Conservation (phyloP, 2,797 vertebrate genomes). For the Poliocrania exsul region DNA sequence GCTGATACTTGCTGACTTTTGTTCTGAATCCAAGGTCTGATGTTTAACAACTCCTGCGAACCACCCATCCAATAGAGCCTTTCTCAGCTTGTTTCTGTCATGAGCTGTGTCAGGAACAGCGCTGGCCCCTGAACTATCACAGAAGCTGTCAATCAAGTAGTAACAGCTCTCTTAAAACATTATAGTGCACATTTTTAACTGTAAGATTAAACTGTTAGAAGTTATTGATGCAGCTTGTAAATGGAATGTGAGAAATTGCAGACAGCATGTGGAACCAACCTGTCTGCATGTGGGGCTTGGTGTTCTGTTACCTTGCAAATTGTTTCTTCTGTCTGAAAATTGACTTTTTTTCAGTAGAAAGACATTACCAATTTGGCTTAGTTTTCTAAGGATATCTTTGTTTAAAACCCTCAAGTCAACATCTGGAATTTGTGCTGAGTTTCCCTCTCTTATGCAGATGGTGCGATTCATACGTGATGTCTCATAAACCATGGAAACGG, state of each 20-base stretch:
- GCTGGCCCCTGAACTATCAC: background rate
- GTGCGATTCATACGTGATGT: background rate
- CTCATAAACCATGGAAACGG: background rate
- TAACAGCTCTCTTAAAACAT: background rate
- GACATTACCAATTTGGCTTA: background rate
- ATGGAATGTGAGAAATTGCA: background rate
- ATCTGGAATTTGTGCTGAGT: background rate
- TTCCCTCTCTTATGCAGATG: background rate
- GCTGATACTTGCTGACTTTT: background rate
- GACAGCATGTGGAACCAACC: background rate
- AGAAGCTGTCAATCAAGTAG: background rate
- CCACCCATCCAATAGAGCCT: background rate
- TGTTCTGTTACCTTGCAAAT: background rate
- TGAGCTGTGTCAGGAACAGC: background rate
- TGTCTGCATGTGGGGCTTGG: background rate
- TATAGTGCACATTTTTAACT: background rate
- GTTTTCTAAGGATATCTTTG: background rate
- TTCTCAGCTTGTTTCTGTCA: background rate
- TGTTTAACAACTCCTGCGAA: background rate
- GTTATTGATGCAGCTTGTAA: background rate
- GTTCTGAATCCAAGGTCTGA: background rate
- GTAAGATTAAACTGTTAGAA: background rate
- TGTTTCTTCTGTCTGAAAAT: background rate
- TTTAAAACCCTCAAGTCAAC: background rate
- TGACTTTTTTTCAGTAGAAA: background rate